Conservation (phyloP, 2,888 invertebrate genomes). For the Lasioglossum lativentre region DNA sequence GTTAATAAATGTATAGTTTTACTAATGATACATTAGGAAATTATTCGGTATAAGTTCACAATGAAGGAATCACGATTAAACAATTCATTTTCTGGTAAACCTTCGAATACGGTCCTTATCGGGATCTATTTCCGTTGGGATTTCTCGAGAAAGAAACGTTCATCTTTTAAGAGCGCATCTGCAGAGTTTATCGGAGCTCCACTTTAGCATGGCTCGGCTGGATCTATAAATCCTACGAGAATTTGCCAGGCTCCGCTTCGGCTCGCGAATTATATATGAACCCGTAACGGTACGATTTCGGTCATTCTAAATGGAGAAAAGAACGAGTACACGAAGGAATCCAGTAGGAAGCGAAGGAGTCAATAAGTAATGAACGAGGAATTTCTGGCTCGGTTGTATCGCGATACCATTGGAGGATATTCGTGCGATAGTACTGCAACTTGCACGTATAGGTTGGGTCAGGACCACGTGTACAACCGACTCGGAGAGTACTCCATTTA, state of each 20-base stretch:
- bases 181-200: neutral
- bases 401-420: neutral
- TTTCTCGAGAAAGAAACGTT: neutral
- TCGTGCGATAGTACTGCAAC: neutral
- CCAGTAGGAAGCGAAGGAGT: constrained; percentile 14
- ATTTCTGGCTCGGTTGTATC: neutral
- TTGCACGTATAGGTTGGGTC: neutral
- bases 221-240: constrained; percentile 45
- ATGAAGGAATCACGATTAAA: neutral
- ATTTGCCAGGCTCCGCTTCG: constrained; percentile 9
- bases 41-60: neutral
- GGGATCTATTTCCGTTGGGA: neutral
- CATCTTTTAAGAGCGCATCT: neutral
- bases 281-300: constrained; percentile 2
- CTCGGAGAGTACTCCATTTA: no score
- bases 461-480: neutral
- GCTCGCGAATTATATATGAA: constrained; percentile 43
- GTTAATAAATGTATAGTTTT: neutral
- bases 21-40: neutral
- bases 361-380: constrained; percentile 31
- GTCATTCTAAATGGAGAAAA: constrained; percentile 5
- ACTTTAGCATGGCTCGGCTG: neutral
- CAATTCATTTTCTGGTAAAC: neutral
- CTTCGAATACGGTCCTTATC: neutral
- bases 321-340: neutral